Base-by-base conservation (phyloP, 2,797 vertebrate species). In the Aldrovandia affinis region DNA sequence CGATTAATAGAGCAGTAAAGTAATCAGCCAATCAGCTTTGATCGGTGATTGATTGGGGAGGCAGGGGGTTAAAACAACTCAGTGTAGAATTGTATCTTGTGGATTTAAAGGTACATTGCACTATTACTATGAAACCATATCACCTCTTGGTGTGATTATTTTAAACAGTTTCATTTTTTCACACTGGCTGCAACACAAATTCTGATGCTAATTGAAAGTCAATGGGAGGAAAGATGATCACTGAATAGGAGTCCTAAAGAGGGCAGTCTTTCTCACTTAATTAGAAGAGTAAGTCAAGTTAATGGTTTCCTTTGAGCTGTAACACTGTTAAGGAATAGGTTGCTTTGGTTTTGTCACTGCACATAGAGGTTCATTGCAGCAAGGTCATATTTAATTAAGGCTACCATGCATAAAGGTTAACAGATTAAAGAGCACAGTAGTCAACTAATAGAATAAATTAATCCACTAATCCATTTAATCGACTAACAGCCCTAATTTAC, bases 401-500 rank as follows among this genome's bases (percentile, higher is more conserved):
- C 42, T 47, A 25, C 70, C 70, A 75, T 75, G 70, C 70, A 75
- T 8, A 44, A 44, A 75, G 25, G 30, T 18, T 70, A 36, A 75
- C 39, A 42, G 20, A 44, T 25, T 75, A 36, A 36, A 44, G 15
- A 30, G 36, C 39, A 18, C 18, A 6, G 36, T 25, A 75, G 22
- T 44, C 39, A 44, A 44, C 4, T 10, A 75, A 42, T 42, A 8
- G 36, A 42, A 33, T 42, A 25, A 73, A 42, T 22, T 42, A 36
- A 70, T 81, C 52, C 14, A 1, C 78, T 68, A 15, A 61, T 68
- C 14, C 52, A 52, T 83, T 65, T 86, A 85, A 83, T 81, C 75
- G 82, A 87, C 87, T 84, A 82, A 86, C 86, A 88, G 86, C 88
- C 88, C 86, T 90, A 85, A 70, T 83, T 54, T 75, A 81, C 47